Conservation (phyloP, 1,140 invertebrate species). For the Camponotus vicinus region DNA sequence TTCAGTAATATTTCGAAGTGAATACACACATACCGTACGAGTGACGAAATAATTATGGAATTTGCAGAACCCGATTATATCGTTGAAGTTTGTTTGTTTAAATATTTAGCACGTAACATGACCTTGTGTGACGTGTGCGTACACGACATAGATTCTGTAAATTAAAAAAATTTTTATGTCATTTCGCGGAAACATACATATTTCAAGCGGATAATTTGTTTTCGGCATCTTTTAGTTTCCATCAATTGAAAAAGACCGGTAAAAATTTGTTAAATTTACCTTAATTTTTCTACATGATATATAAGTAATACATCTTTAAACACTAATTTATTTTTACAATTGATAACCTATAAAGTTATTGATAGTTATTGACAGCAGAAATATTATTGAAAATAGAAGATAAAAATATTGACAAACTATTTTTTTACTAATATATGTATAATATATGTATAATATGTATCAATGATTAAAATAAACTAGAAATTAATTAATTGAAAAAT, state of each 20-base stretch:
- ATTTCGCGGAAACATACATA: neutral
- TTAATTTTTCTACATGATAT: neutral
- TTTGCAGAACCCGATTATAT: conserved; percentile 41
- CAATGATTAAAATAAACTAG: too few species aligned
- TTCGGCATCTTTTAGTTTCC: neutral
- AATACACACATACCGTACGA: conserved; percentile 28
- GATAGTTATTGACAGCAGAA: too few species aligned
- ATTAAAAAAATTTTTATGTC: conserved; percentile 29
- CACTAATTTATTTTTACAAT: neutral
- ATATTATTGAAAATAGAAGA: too few species aligned
- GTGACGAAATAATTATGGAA: conserved; percentile 49
- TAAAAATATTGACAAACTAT: too few species aligned
- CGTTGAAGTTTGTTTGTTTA: conserved; percentile 38
- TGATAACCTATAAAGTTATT: neutral
- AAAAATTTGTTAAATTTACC: neutral
- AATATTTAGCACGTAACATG: conserved; percentile 35
- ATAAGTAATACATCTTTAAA: neutral
- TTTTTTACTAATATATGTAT: too few species aligned
- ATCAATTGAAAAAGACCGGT: neutral
- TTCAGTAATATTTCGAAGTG: conserved; percentile 11
- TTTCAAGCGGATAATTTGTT: neutral
- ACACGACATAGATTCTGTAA: too few species aligned
- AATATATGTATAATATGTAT: too few species aligned
- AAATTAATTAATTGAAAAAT: too few species aligned
- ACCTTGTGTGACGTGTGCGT: neutral